Percentiles rank a stretch among this genome's conserved stretches.
phyloP scores from a whole-genome alignment of 1,140 invertebrate genomes.

The Potamilus streckersoni region DNA sequence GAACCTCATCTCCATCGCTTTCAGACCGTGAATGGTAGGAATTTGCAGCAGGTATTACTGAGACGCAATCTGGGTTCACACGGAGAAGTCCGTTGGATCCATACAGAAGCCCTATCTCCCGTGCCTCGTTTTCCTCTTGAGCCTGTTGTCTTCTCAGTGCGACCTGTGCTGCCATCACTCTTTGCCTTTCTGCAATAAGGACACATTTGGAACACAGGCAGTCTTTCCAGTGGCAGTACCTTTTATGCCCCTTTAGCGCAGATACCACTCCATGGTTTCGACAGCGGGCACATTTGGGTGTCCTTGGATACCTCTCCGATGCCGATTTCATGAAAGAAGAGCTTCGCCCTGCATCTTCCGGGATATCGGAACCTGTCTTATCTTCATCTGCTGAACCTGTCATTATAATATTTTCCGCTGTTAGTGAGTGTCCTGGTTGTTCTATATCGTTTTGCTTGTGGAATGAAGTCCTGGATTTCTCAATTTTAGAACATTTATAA shows the following conservation, averaged over 20 bases:
- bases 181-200: conserved; percentile 93
- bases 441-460: no score
- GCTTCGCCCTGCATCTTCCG: neutral
- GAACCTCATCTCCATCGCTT: no score
- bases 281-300: conserved; percentile 96
- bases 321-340: conserved; percentile 74
- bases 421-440: no score
- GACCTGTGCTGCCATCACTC: conserved; percentile 95
- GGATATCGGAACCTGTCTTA: neutral
- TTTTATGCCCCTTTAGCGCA: conserved; percentile 93
- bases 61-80: conserved; percentile 52
- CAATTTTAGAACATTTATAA: no score
- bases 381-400: neutral
- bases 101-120: conserved; percentile 90
- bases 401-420: no score
- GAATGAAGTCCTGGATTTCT: no score
- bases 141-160: conserved; percentile 69
- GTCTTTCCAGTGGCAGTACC: conserved; percentile 81
- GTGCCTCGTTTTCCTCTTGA: conserved; percentile 96
- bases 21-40: conserved; percentile 4
- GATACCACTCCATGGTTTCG: conserved; percentile 96
- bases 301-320: conserved; percentile 88
- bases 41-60: conserved; percentile 44
- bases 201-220: conserved; percentile 90
- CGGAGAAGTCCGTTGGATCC: conserved; percentile 70